Evolutionary conservation across 1,140 invertebrate genomes (phyloP).

Genomic region (Meloidogyne hapla): DNA sequence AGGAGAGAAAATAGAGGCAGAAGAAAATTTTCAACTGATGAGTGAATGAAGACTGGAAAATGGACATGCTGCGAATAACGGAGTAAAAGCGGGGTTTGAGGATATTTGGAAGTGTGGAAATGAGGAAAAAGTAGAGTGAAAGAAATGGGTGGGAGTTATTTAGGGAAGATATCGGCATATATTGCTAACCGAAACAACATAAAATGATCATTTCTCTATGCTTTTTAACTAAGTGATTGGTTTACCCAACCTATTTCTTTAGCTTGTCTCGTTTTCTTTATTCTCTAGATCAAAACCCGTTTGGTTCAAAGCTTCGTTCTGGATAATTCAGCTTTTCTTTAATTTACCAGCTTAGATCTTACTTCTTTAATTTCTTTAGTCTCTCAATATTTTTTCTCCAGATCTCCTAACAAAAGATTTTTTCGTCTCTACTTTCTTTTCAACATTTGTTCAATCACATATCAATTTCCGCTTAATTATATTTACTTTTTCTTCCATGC

Average conservation of each 20-base stretch:
- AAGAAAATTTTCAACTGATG: background rate
- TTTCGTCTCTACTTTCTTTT: background rate
- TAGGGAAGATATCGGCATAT: background rate
- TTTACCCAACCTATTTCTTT: background rate
- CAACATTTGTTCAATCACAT: background rate
- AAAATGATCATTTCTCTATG: background rate
- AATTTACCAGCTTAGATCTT: background rate
- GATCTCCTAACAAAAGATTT: background rate
- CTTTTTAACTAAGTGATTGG: background rate
- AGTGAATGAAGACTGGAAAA: background rate
- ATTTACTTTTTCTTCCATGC: background rate
- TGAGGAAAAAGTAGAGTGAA: background rate
- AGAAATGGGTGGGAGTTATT: background rate
- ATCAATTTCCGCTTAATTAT: background rate
- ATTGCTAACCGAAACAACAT: conserved; percentile 1
- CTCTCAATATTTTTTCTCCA: background rate
- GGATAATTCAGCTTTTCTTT: background rate
- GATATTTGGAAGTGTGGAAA: background rate
- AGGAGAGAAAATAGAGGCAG: background rate
- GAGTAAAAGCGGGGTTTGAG: background rate
- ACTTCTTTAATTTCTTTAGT: background rate
- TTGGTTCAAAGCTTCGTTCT: background rate
- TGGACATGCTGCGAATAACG: conserved; percentile 4
- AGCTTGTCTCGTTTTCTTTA: background rate
- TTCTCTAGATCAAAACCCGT: background rate